Conservation (phyloP, 2,888 invertebrate species). For the Meliscaeva auricollis region DNA sequence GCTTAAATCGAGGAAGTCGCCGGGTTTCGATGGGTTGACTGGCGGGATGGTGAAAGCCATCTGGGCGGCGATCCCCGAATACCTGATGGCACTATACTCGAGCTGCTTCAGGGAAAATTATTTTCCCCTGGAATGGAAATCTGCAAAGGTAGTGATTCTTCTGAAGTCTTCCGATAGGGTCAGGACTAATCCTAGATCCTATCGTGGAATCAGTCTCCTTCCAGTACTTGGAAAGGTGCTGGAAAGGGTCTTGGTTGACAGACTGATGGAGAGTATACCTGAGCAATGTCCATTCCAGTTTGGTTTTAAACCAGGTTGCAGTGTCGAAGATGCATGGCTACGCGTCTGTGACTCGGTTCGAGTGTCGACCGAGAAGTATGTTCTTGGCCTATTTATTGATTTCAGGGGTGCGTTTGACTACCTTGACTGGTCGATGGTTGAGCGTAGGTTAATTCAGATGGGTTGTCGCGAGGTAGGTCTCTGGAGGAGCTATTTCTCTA, state of each 20-base stretch:
- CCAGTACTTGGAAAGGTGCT: constrained; percentile 73
- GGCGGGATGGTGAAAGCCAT: constrained; percentile 50
- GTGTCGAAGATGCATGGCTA: constrained; percentile 48
- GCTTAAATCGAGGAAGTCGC: constrained; percentile 24
- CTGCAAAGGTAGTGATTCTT: constrained; percentile 48
- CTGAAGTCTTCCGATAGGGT: constrained; percentile 66
- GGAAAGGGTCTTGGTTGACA: constrained; percentile 52
- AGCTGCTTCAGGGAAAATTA: constrained; percentile 31
- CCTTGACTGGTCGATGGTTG: constrained; percentile 57
- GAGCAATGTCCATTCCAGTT: constrained; percentile 29
- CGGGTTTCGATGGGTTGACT: constrained; percentile 44
- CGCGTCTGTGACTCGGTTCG: neutral
- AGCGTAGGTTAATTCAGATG: constrained; percentile 27
- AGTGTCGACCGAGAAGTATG: constrained; percentile 26
- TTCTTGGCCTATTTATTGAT: constrained; percentile 25
- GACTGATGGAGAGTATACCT: constrained; percentile 4
- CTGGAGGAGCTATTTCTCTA: constrained; percentile 24
- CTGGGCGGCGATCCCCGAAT: constrained; percentile 46
- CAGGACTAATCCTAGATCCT: constrained; percentile 69
- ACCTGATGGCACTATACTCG: constrained; percentile 19
- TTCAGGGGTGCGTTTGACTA: constrained; percentile 66
- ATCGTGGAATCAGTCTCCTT: constrained; percentile 27
- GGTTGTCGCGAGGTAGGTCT: constrained; percentile 32
- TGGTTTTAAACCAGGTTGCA: constrained; percentile 30
- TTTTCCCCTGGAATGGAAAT: constrained; percentile 48